phyloP scores from a whole-genome alignment of 2,113 vertebrate genomes.

The Paracanthobrama guichenoti region DNA sequence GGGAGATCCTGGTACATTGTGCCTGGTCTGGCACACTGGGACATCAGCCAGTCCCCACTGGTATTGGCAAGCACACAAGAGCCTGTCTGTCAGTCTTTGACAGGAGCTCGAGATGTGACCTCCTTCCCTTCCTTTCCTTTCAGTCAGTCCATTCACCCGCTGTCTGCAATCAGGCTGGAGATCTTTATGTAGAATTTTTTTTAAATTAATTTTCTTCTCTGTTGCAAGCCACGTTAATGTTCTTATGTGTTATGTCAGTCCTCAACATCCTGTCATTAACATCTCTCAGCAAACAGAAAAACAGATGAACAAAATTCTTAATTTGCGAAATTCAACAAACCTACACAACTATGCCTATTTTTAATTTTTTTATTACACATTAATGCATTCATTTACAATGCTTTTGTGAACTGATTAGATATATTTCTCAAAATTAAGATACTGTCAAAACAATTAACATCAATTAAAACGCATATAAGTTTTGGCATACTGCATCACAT shows the following conservation, averaged over 20 bases:
- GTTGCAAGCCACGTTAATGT: neutral
- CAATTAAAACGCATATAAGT: neutral
- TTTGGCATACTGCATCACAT: neutral
- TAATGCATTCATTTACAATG: neutral
- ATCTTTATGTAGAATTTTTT: conserved; percentile 22
- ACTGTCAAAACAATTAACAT: neutral
- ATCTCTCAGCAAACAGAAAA: neutral
- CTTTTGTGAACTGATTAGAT: neutral
- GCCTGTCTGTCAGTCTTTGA: conserved; percentile 28
- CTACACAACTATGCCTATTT: neutral
- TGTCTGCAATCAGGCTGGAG: conserved; percentile 27
- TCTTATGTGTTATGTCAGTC: neutral
- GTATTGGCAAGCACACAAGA: conserved; percentile 17
- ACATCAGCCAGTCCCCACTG: conserved; percentile 1
- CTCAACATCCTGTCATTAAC: neutral
- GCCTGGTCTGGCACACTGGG: conserved; percentile 24
- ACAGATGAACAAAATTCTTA: too few relatives aligned
- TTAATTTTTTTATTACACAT: neutral
- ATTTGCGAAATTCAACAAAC: neutral
- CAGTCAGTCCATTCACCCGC: conserved; percentile 29
- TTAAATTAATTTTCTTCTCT: neutral
- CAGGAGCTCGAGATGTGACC: neutral
- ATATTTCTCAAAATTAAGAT: neutral
- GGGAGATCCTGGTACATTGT: conserved; percentile 2
- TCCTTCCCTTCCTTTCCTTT: conserved; percentile 20